Evolutionary conservation across 2,113 vertebrate genomes (phyloP), one percentile per base, ranked within the genome.

Genomic region (Regulus satrapa): DNA sequence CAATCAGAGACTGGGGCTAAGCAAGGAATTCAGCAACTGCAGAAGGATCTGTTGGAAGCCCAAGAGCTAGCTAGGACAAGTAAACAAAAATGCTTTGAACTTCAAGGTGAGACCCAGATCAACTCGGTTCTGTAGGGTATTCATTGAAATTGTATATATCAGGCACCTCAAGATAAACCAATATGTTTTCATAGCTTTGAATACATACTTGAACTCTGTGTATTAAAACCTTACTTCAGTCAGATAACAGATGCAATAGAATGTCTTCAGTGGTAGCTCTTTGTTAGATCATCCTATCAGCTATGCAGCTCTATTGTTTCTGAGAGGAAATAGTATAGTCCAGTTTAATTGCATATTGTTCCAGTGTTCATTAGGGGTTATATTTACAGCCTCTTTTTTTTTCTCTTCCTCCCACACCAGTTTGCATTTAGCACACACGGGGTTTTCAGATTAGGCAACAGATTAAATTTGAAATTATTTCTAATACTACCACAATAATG

Each of bases 1-100:
- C 98, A 99, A 89, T 98, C 99, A 94, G 99, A 99, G 97, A 97
- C 98, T 93, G 99, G 99, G 97, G 97, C 99, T 83, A 99, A 99
- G 93, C 98, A 99, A 98, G 99, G 99, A 97, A 99, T 99, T 98
- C 98, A 99, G 89, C 98, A 99, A 40, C 98, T 99, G 95, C 99
- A 99, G 96, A 98, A 98, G 94, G 99, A 99, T 89, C 98, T 99
- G 92, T 97, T 99, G 85, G 99, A 99, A 97, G 99, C 99, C 92
- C 99, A 99, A 98, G 99, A 99, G 76, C 97, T 99, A 96, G 99
- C 99, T 98, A 99, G 99, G 97, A 98, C 98, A 61, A 99, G 99
- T 98, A 99, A 99, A 97, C 99, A 99, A 98, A 99, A 99, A 97
- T 99, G 99, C 98, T 98, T 98, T 96, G 99, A 99, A 97, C 98